A percentile compares a stretch with the other conserved stretches of the same genome.
These are phyloP conservation scores for Ctenopoma kingsleyae DNA, from an alignment of 2,797 vertebrate species.

Conservation along the genomic window DNA sequence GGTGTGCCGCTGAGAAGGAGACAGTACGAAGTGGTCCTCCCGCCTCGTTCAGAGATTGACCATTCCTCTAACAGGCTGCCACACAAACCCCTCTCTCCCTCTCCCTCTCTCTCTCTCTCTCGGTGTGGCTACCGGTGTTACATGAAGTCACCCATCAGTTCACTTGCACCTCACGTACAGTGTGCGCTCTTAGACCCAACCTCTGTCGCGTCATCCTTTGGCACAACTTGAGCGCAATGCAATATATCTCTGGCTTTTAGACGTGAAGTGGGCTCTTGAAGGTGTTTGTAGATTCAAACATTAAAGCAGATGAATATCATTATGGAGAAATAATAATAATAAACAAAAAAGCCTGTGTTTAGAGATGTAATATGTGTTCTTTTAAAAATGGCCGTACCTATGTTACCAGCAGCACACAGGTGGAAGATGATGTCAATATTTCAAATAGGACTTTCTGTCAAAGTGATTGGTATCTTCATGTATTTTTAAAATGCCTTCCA, in stretches of 20 bases:
- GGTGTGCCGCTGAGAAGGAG: conserved; percentile 49
- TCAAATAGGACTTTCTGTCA: conserved; percentile 38
- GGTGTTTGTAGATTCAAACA: not conserved
- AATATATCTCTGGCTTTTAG: conserved; percentile 19
- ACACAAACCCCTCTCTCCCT: conserved; percentile 31
- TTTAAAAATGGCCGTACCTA: not conserved
- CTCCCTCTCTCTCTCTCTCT: conserved; percentile 26
- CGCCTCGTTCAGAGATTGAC: conserved; percentile 60
- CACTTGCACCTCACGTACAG: conserved; percentile 82
- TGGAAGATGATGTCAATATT: conserved; percentile 28
- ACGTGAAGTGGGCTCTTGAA: not conserved
- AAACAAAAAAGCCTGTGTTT: not conserved
- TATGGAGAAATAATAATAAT: not conserved
- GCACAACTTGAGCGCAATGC: conserved; percentile 58
- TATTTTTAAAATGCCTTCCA: conserved; percentile 4
- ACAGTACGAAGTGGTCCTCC: conserved; percentile 60
- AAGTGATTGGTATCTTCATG: conserved; percentile 17
- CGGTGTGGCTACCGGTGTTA: conserved; percentile 42
- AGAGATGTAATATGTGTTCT: not conserved
- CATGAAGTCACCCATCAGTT: conserved; percentile 81
- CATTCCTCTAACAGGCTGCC: conserved; percentile 55
- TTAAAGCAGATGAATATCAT: not conserved
- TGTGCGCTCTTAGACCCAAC: conserved; percentile 67
- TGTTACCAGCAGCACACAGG: conserved; percentile 42
- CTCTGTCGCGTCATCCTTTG: conserved; percentile 74